A percentile compares a stretch with the other conserved stretches of the same genome.
phyloP scores from a whole-genome alignment of 2,113 vertebrate genomes.

The Galeopterus variegatus region DNA sequence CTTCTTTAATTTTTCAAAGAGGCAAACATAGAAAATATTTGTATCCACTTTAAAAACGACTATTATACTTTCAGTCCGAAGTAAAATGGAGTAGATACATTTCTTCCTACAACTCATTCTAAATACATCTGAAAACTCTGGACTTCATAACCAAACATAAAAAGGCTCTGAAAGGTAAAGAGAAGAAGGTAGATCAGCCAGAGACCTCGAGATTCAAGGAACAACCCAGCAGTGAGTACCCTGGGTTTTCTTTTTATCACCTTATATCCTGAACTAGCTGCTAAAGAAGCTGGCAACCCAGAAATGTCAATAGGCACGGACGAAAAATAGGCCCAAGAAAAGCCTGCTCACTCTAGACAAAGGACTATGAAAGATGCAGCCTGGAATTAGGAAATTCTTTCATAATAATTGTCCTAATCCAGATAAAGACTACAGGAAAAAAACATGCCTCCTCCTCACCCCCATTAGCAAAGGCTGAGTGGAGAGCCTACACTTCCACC shows the following conservation, averaged over 20 bases:
- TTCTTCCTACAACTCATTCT: not conserved
- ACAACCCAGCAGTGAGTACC: not conserved
- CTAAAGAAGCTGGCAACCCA: not conserved
- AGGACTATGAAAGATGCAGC: not conserved
- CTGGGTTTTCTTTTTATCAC: not conserved
- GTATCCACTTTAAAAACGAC: not conserved
- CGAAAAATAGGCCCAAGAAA: not conserved
- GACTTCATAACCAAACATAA: not conserved
- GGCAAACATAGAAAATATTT: not conserved
- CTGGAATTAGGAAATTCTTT: not conserved
- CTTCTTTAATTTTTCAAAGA: slow-evolving; percentile 16
- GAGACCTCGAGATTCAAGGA: not conserved
- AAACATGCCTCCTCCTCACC: not conserved
- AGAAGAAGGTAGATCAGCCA: not conserved
- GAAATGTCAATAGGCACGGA: not conserved
- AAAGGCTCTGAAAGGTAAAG: not conserved
- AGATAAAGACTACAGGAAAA: not conserved
- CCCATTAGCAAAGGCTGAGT: too few relatives aligned
- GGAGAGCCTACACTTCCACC: not conserved
- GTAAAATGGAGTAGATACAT: not conserved
- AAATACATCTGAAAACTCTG: not conserved
- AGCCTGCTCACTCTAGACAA: not conserved
- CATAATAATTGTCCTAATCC: not conserved
- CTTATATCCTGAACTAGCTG: not conserved
- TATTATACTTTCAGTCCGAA: not conserved